Evolutionary conservation across 2,888 invertebrate genomes (phyloP).

Genomic region (Rhamphomyia laevipes): DNA sequence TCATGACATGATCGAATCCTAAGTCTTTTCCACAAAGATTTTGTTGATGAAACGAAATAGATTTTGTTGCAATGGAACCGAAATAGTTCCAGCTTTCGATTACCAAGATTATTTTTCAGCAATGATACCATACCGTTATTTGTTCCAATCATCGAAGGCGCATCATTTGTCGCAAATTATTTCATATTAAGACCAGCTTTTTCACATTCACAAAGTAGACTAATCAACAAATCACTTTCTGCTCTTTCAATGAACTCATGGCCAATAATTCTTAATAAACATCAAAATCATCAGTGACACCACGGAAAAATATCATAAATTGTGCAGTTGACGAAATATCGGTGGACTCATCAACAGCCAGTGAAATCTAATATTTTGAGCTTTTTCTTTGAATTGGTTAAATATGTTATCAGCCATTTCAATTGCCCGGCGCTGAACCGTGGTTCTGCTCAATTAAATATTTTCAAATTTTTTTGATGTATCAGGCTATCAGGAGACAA

Average conservation of each 20-base stretch:
- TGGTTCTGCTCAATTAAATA: neutral
- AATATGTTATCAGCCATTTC: neutral
- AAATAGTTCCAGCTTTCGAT: neutral
- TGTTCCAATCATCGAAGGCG: neutral
- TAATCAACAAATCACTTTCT: neutral
- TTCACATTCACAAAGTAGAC: neutral
- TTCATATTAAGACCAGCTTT: neutral
- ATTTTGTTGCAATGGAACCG: neutral
- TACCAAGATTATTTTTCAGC: neutral
- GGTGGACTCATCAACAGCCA: neutral
- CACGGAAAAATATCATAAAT: slow-evolving; percentile 1
- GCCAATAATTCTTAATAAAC: neutral
- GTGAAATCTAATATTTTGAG: neutral
- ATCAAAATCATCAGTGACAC: neutral
- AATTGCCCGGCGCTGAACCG: neutral
- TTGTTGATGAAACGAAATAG: no score
- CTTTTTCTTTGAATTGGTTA: neutral
- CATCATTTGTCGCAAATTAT: neutral
- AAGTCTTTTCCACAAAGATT: neutral
- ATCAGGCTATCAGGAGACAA: neutral
- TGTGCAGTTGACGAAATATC: neutral
- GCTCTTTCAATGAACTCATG: neutral
- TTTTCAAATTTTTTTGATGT: neutral
- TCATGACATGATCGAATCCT: neutral
- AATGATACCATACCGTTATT: neutral